Evolutionary conservation across 2,888 invertebrate species (phyloP).

Genomic region (Fabriciana adippe): DNA sequence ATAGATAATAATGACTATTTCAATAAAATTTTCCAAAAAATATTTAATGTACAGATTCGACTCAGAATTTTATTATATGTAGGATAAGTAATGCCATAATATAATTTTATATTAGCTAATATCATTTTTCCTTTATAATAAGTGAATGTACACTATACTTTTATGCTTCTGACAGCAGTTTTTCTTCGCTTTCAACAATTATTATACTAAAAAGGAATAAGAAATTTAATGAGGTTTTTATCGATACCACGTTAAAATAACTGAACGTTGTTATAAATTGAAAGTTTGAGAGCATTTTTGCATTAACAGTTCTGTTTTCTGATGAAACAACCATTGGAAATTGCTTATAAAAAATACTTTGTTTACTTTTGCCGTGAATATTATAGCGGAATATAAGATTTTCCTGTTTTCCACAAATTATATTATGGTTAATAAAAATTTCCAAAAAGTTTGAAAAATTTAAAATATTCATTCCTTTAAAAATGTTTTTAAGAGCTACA

Average conservation of each 20-base stretch:
- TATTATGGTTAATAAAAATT: background rate
- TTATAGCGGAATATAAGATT: background rate
- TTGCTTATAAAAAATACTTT: conserved; percentile 15
- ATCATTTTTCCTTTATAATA: too few species aligned
- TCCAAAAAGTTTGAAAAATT: too few species aligned
- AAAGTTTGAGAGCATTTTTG: conserved; percentile 19
- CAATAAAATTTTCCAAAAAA: too few species aligned
- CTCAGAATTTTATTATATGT: too few species aligned
- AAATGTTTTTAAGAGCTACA: too few species aligned
- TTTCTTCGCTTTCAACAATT: background rate
- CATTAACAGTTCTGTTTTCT: conserved; percentile 12
- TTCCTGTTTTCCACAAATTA: background rate
- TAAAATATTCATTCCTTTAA: too few species aligned
- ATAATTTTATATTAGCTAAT: too few species aligned
- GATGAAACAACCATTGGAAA: background rate
- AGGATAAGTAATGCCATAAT: too few species aligned
- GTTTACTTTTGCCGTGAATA: conserved; percentile 3
- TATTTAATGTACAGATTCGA: too few species aligned
- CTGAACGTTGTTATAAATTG: conserved; percentile 10
- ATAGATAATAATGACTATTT: too few species aligned
- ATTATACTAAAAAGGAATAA: background rate
- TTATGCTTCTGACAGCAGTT: background rate
- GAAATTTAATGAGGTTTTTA: conserved; percentile 12
- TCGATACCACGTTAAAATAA: conserved; percentile 22
- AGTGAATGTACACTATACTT: background rate